These are phyloP conservation scores for Anhinga anhinga DNA, from an alignment of 2,113 vertebrate genomes.

Conservation along the genomic window DNA sequence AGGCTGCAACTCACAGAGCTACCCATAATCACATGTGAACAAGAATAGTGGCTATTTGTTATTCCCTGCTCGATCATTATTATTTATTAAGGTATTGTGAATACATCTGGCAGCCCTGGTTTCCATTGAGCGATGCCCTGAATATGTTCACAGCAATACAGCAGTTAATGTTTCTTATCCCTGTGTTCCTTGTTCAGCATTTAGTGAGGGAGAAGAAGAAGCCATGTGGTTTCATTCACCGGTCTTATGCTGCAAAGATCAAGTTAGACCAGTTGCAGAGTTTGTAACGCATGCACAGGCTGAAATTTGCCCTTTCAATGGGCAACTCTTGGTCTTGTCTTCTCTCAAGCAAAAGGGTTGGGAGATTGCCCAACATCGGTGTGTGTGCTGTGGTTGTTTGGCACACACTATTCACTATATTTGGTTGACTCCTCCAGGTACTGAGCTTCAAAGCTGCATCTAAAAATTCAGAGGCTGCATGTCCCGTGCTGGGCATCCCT, in stretches of 20 bases:
- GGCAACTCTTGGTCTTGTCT: neutral
- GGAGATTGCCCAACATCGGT: accelerated
- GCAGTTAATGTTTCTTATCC: neutral
- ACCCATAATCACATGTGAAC: neutral
- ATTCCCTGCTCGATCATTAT: neutral
- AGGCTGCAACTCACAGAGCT: neutral
- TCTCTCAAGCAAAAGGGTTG: neutral
- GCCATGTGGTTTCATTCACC: accelerated
- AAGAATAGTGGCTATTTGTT: neutral
- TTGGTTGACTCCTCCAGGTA: neutral
- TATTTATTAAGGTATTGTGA: neutral
- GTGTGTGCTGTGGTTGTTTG: neutral
- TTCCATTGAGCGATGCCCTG: neutral
- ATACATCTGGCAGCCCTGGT: neutral
- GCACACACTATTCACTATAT: accelerated
- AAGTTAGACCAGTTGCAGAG: neutral
- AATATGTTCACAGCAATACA: neutral
- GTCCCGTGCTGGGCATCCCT: neutral
- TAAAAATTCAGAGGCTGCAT: neutral
- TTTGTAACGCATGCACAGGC: neutral
- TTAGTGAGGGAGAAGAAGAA: neutral
- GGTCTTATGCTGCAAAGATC: neutral
- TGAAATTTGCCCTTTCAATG: neutral
- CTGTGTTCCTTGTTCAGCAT: accelerated
- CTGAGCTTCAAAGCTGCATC: neutral